Conservation (phyloP, 2,888 invertebrate genomes). For the Hemistola chrysoprasaria region DNA sequence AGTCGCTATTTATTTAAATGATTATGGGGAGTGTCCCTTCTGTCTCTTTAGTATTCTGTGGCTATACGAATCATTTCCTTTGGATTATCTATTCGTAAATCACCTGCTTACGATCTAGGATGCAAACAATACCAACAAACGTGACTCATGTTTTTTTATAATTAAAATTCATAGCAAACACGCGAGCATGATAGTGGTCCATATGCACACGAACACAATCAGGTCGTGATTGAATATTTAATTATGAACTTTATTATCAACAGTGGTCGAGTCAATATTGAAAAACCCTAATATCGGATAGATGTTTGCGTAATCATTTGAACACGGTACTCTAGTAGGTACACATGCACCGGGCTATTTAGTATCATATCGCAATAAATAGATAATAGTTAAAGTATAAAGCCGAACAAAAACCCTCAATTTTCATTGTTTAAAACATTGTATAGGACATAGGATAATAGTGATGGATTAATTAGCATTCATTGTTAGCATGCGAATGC, state of each 20-base stretch:
- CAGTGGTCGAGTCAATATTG: constrained; percentile 2
- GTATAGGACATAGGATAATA: too few relatives aligned
- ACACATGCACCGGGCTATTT: neutral
- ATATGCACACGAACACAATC: constrained; percentile 6
- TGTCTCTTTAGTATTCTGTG: too few relatives aligned
- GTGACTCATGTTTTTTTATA: constrained; percentile 17
- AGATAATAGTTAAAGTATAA: too few relatives aligned
- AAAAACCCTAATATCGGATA: neutral
- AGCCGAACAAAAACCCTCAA: too few relatives aligned
- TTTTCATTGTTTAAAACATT: too few relatives aligned
- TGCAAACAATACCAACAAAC: constrained; percentile 19
- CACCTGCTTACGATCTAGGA: constrained; percentile 6
- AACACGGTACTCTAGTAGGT: neutral
- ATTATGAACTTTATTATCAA: constrained; percentile 5
- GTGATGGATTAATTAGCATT: too few relatives aligned
- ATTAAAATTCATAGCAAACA: constrained; percentile 18
- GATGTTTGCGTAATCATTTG: neutral
- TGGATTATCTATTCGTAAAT: too few relatives aligned
- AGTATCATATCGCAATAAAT: constrained; percentile 2
- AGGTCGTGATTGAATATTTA: neutral
- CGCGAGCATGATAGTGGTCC: constrained; percentile 6
- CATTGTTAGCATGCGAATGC: too few relatives aligned
- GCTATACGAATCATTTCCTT: too few relatives aligned
- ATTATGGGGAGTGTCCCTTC: too few relatives aligned
- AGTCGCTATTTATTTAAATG: too few relatives aligned